phyloP scores from a whole-genome alignment of 2,888 invertebrate genomes.

The Brachyptera putata region DNA sequence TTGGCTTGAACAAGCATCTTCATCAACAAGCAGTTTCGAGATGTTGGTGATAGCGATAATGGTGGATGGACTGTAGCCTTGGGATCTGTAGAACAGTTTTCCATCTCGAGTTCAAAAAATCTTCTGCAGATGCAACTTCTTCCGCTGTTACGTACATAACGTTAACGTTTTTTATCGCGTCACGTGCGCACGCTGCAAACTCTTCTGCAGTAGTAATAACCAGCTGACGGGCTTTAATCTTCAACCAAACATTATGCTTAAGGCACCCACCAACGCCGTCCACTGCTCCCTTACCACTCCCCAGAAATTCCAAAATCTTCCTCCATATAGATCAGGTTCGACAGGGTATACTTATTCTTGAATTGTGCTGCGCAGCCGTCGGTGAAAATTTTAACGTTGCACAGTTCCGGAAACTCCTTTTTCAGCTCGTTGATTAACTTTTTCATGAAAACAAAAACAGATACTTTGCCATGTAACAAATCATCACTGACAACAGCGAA shows the following conservation, averaged over 20 bases:
- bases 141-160: background rate
- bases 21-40: too few relatives aligned
- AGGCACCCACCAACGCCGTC: conserved; percentile 6
- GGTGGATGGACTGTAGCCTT: background rate
- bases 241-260: conserved; percentile 15
- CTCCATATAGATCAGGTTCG: conserved; percentile 1
- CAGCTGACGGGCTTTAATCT: conserved; percentile 14
- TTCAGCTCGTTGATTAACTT: background rate
- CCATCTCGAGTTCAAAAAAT: background rate
- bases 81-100: background rate
- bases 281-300: conserved; percentile 11
- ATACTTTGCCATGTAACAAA: conserved; percentile 10
- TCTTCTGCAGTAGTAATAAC: conserved; percentile 8
- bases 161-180: background rate
- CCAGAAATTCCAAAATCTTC: conserved; percentile 12
- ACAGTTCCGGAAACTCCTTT: background rate
- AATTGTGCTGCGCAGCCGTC: conserved; percentile 2
- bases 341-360: conserved; percentile 13
- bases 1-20: too few relatives aligned
- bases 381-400: conserved; percentile 6
- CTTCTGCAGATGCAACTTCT: background rate
- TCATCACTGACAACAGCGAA: conserved; percentile 23
- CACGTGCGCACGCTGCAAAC: background rate
- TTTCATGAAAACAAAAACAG: conserved; percentile 7
- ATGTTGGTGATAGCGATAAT: too few relatives aligned